These are phyloP conservation scores for Parauchenoglanis punctatus DNA, from an alignment of 2,797 vertebrate genomes.

Conservation along the genomic window DNA sequence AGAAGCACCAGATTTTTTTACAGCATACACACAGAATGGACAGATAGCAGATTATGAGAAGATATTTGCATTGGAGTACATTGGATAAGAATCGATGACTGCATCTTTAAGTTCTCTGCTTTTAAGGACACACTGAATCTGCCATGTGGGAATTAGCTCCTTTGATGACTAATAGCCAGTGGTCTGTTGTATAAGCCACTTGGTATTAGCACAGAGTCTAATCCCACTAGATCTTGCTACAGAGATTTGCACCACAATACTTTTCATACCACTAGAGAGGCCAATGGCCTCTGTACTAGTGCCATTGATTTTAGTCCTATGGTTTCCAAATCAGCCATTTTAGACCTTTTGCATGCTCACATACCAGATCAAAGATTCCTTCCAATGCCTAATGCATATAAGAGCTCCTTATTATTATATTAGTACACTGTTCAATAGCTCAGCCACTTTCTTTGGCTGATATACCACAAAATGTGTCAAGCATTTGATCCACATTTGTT, in stretches of 20 bases:
- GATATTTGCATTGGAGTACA: too few relatives aligned
- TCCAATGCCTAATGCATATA: not conserved
- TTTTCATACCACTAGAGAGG: not conserved
- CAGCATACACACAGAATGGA: too few relatives aligned
- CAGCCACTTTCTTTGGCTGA: not conserved
- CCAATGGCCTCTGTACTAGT: not conserved
- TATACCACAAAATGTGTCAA: not conserved
- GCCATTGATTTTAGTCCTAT: not conserved
- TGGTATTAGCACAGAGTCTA: not conserved
- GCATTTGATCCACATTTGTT: not conserved
- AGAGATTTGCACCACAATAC: conserved; percentile 1
- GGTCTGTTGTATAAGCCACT: not conserved
- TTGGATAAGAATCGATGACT: too few relatives aligned
- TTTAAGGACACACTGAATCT: not conserved
- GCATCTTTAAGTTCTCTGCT: too few relatives aligned
- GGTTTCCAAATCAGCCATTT: not conserved
- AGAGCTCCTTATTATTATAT: not conserved
- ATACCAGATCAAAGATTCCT: not conserved
- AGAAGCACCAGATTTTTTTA: too few relatives aligned
- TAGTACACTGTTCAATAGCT: not conserved
- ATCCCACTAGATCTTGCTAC: not conserved
- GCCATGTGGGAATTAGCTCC: not conserved
- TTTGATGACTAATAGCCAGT: not conserved
- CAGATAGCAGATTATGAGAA: too few relatives aligned
- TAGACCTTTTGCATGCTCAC: not conserved